Evolutionary conservation across 2,888 invertebrate genomes (phyloP), one percentile per base, ranked within the genome.

Genomic region (Metopia argyrocephala): DNA sequence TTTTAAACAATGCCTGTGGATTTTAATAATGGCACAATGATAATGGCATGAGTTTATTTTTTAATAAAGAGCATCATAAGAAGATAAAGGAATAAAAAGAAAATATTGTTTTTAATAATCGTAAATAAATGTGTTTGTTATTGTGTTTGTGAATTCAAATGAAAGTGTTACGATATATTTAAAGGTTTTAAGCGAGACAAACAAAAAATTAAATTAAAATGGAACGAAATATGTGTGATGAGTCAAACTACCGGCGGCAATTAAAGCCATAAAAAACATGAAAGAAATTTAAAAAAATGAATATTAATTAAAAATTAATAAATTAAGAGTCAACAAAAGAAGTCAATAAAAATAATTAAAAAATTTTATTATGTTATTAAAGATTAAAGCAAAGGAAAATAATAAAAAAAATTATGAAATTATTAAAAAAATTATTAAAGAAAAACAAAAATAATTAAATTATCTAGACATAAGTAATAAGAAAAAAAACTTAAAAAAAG

Each of bases 161-260:
- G 71, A 76, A 62, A 76, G 66, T 76, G 71, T 76, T 76, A 76
- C 71, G 66, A 71, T 66, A 28, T 73, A 56, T 66, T 38, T 61
- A 81, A 81, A 81, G 61, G 78, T 78, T 81, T 81, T 38, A 9
- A 38, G 38, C 15, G 38, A 38, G 25, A 46, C n/a, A 25, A 48
- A 48, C 45, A 20, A 0, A 38, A 15, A 38, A 31, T 12, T 12
- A 15, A 25, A 25, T 25, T 1, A 15, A 5, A n/a, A 54, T 5
- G 12, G 15, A 56, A 56, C 23, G 56, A 56, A 12, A n/a, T 52
- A 57, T 52, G 2, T 50, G 27, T 20, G 64, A 54, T 59, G 21
- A 38, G 38, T 38, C 38, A 38, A 50, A 31, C 46, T 75, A 50
- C 81, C 79, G 79, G 69, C 78, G 82, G 80, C 79, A 73, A 78